A percentile compares a stretch with the other conserved stretches of the same genome.
These are phyloP conservation scores for Passer domesticus DNA, from an alignment of 2,113 vertebrate genomes.

Conservation along the genomic window DNA sequence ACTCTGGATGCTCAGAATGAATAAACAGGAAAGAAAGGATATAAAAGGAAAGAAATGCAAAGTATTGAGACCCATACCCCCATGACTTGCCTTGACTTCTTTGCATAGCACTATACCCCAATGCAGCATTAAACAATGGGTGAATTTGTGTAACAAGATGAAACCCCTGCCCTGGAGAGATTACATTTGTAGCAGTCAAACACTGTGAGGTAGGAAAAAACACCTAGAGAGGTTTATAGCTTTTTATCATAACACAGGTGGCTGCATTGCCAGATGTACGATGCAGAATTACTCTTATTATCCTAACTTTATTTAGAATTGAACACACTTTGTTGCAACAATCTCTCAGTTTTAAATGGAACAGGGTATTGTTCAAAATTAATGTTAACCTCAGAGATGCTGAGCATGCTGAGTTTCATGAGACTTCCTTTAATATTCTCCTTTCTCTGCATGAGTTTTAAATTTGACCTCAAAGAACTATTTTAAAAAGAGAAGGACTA, in stretches of 20 bases:
- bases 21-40: background rate
- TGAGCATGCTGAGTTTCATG: background rate
- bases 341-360: constrained; percentile 1
- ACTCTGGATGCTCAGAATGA: background rate
- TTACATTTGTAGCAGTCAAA: background rate
- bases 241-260: background rate
- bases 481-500: constrained; percentile 3
- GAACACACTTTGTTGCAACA: background rate
- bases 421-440: background rate
- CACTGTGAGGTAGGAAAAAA: background rate
- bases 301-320: constrained; percentile 1
- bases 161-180: background rate
- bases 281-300: constrained; percentile 16
- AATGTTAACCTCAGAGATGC: constrained; percentile 20
- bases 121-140: background rate
- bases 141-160: background rate
- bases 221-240: background rate
- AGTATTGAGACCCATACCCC: background rate
- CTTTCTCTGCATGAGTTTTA: constrained; percentile 33
- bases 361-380: background rate
- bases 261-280: background rate
- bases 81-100: background rate
- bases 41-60: background rate
- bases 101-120: background rate
- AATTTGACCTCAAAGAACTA: constrained; percentile 55